Conservation (phyloP, 2,888 invertebrate species). For the Latrodectus elegans region DNA sequence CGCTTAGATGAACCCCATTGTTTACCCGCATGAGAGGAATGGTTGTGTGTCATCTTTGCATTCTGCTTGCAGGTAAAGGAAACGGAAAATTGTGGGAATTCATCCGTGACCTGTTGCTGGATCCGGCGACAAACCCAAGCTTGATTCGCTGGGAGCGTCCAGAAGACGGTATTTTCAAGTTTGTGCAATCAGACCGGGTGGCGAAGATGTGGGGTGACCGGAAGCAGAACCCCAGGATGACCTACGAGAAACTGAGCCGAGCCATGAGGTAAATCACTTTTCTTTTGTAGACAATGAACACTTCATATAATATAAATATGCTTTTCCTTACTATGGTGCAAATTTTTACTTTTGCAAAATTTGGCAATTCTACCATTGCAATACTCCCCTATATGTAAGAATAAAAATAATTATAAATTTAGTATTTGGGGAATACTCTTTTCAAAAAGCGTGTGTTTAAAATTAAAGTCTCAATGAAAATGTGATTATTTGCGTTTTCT, state of each 20-base stretch:
- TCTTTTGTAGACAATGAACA: too few relatives aligned
- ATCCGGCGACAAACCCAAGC: conserved; percentile 85
- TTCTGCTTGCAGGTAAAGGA: conserved; percentile 74
- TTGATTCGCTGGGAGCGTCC: conserved; percentile 92
- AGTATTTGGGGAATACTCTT: too few relatives aligned
- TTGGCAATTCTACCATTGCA: too few relatives aligned
- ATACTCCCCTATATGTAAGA: too few relatives aligned
- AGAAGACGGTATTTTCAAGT: conserved; percentile 88
- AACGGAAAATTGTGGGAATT: conserved; percentile 85
- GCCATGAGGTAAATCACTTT: conserved; percentile 83
- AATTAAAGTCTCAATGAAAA: too few relatives aligned
- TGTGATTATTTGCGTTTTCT: too few relatives aligned
- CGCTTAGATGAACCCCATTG: not conserved
- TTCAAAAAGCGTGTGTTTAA: too few relatives aligned
- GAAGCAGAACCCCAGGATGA: conserved; percentile 92
- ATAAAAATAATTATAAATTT: too few relatives aligned
- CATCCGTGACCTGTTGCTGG: conserved; percentile 85
- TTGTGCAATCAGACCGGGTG: conserved; percentile 89
- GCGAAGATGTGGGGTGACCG: conserved; percentile 90
- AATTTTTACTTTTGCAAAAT: too few relatives aligned
- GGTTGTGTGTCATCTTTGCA: conserved; percentile 22
- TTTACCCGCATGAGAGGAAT: not conserved
- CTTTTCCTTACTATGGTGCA: too few relatives aligned
- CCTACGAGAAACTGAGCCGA: conserved; percentile 92
- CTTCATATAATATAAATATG: too few relatives aligned